Evolutionary conservation across 1,140 invertebrate species (phyloP).

Genomic region (Tetragnatha versicolor): DNA sequence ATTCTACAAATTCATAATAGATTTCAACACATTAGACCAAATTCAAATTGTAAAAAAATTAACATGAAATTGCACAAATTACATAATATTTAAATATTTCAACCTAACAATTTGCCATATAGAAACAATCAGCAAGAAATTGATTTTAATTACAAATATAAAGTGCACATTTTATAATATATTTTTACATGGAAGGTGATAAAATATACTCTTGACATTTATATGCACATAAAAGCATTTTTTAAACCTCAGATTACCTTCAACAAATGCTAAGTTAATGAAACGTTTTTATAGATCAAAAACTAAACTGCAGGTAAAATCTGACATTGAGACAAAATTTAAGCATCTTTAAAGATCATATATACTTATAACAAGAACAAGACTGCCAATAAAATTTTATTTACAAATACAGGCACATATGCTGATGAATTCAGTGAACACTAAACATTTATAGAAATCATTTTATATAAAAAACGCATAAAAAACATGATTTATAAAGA

Average conservation of each 20-base stretch:
- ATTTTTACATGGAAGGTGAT: constrained; percentile 32
- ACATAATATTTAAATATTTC: constrained; percentile 17
- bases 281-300: not conserved
- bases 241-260: not conserved
- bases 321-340: constrained; percentile 10
- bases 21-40: constrained; percentile 47
- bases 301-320: constrained; percentile 2
- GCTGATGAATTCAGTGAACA: constrained; percentile 18
- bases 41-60: constrained; percentile 43
- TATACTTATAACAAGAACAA: constrained; percentile 43
- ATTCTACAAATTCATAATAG: constrained; percentile 37
- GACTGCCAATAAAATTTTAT: constrained; percentile 52
- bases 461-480: constrained; percentile 19
- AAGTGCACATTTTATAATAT: constrained; percentile 22
- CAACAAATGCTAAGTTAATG: not conserved
- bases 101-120: constrained; percentile 41
- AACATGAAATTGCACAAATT: constrained; percentile 54
- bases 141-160: constrained; percentile 13
- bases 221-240: not conserved
- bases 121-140: constrained; percentile 27
- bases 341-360: constrained; percentile 24
- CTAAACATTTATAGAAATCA: constrained; percentile 20
- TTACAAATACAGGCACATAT: constrained; percentile 54
- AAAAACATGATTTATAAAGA: constrained; percentile 14
- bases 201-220: constrained; percentile 44